phyloP scores from a whole-genome alignment of 2,797 vertebrate species.

The Schizopygopsis pylzovi region DNA sequence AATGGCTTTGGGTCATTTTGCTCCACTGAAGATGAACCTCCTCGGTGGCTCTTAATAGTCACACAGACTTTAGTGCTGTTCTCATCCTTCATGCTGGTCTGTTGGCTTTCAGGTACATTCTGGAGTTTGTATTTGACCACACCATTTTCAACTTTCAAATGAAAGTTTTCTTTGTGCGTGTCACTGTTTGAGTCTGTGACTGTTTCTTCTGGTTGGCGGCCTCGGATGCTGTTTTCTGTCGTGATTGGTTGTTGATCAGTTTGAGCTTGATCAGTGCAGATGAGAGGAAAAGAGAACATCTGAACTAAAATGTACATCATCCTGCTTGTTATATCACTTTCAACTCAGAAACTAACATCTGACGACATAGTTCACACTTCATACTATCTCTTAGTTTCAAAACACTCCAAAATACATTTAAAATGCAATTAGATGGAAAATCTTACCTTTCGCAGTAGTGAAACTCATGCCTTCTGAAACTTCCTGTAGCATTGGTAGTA shows the following conservation, averaged over 20 bases:
- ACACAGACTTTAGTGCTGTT: constrained; percentile 14
- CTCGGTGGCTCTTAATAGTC: constrained; percentile 37
- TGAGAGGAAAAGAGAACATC: constrained; percentile 76
- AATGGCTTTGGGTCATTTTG: constrained; percentile 45
- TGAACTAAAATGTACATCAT: constrained; percentile 73
- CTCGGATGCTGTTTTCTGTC: constrained; percentile 55
- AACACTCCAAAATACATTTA: neutral
- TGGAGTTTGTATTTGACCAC: constrained; percentile 30
- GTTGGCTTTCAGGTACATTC: constrained; percentile 26
- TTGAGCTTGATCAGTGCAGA: constrained; percentile 57
- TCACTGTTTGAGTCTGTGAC: constrained; percentile 29
- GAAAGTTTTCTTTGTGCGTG: constrained; percentile 14
- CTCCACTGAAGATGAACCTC: constrained; percentile 13
- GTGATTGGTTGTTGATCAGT: constrained; percentile 48
- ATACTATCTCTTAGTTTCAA: neutral
- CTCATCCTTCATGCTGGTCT: constrained; percentile 25
- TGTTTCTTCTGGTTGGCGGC: constrained; percentile 21
- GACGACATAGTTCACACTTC: neutral
- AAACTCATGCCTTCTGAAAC: constrained; percentile 36
- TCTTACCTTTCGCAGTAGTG: constrained; percentile 52
- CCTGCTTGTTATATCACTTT: constrained; percentile 66
- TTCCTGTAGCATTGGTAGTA: neutral
- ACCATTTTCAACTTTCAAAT: constrained; percentile 43
- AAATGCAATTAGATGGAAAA: neutral
- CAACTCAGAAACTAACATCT: constrained; percentile 52